phyloP scores from a whole-genome alignment of 2,113 vertebrate species.

The Petaurus breviceps region DNA sequence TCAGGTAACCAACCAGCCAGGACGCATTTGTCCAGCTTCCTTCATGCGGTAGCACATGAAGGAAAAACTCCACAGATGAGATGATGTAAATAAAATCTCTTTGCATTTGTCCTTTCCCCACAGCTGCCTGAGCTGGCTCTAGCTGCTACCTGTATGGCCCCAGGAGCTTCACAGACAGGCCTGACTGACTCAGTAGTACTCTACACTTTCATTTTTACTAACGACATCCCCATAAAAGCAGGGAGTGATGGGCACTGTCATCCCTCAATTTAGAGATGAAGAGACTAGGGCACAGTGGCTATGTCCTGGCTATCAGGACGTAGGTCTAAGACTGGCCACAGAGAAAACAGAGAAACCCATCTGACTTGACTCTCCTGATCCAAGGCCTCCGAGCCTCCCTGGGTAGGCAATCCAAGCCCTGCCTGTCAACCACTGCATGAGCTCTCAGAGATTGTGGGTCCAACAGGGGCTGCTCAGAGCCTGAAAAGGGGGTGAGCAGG shows the following conservation, averaged over 20 bases:
- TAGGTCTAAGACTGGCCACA: background rate
- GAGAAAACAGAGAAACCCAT: background rate
- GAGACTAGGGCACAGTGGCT: background rate
- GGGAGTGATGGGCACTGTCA: too few species aligned
- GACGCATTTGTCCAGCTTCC: background rate
- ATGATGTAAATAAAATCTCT: background rate
- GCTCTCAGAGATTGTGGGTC: background rate
- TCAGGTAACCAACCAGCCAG: background rate
- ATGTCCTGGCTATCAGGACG: background rate
- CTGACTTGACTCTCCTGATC: too few species aligned
- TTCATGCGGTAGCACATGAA: too few species aligned
- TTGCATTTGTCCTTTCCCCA: background rate
- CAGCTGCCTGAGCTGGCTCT: background rate
- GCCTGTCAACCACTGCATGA: too few species aligned
- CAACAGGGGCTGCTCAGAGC: background rate
- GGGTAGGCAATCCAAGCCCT: background rate
- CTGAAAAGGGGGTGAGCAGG: background rate
- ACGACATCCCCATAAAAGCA: too few species aligned
- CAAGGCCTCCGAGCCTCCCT: background rate
- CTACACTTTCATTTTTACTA: too few species aligned
- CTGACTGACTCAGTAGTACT: too few species aligned
- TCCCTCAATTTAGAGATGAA: background rate
- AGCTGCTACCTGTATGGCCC: too few species aligned
- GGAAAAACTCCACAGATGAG: background rate
- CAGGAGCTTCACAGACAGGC: too few species aligned